A percentile compares a stretch with the other conserved stretches of the same genome.
Conservation (phyloP, 2,113 vertebrate species). For the Maccullochella peelii region DNA sequence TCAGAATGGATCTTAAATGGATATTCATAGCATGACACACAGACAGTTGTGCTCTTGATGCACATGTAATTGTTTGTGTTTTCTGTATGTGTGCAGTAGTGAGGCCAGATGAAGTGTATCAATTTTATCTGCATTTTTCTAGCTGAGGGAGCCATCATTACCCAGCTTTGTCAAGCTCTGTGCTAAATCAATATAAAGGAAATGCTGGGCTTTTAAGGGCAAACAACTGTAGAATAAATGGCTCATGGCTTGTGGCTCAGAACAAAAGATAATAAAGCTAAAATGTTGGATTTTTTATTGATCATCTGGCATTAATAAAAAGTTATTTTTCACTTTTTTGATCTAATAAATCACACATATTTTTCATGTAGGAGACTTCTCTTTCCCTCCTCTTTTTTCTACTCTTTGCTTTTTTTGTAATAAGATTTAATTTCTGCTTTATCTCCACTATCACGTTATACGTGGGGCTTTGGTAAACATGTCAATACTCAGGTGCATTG, state of each 20-base stretch:
- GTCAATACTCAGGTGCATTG: not conserved
- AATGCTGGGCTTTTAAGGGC: not conserved
- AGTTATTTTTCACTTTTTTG: not conserved
- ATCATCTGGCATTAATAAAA: not conserved
- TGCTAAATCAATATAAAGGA: slow-evolving; percentile 20
- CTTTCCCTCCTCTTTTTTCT: not conserved
- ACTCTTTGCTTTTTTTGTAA: not conserved
- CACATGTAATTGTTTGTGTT: slow-evolving; percentile 2
- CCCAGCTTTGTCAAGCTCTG: not conserved
- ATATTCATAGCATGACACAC: not conserved
- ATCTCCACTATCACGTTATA: not conserved
- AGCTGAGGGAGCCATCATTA: slow-evolving; percentile 16
- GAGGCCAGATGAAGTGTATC: not conserved
- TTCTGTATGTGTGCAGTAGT: not conserved
- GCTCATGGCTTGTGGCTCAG: not conserved
- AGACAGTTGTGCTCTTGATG: not conserved
- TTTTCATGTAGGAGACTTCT: not conserved
- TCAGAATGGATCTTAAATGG: not conserved
- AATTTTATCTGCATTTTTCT: slow-evolving; percentile 18
- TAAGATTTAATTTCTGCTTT: not conserved
- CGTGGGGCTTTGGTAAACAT: not conserved
- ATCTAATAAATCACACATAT: not conserved
- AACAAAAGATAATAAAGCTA: not conserved
- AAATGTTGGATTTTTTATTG: slow-evolving; percentile 1
- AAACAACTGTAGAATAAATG: slow-evolving; percentile 2